A percentile compares a stretch with the other conserved stretches of the same genome.
phyloP scores from a whole-genome alignment of 2,113 vertebrate genomes.

The Nycticebus coucang region DNA sequence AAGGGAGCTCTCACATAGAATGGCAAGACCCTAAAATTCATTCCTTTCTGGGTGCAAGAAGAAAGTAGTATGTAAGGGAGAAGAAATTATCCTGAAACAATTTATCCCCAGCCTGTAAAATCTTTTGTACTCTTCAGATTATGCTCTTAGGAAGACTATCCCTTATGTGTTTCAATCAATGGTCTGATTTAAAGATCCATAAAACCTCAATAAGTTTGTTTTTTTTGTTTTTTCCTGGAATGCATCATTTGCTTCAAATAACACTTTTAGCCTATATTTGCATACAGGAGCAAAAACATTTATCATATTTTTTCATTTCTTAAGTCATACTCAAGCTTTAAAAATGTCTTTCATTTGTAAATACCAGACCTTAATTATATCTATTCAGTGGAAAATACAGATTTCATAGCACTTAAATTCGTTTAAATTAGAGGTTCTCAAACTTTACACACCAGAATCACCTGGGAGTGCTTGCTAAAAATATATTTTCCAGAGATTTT shows the following conservation, averaged over 20 bases:
- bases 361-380: constrained; percentile 33
- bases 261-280: background rate
- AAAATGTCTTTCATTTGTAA: constrained; percentile 49
- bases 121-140: constrained; percentile 58
- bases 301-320: constrained; percentile 45
- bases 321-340: constrained; percentile 48
- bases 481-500: background rate
- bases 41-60: background rate
- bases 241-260: constrained; percentile 48
- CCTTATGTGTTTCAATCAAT: constrained; percentile 37
- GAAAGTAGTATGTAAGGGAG: background rate
- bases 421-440: constrained; percentile 22
- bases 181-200: constrained; percentile 57
- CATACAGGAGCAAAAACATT: constrained; percentile 21
- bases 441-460: background rate
- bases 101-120: constrained; percentile 58
- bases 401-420: constrained; percentile 30
- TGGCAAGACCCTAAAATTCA: constrained; percentile 41
- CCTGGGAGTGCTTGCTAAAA: background rate
- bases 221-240: background rate
- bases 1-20: constrained; percentile 27
- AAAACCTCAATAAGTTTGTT: background rate
- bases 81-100: constrained; percentile 28
- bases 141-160: constrained; percentile 34
- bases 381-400: constrained; percentile 11